A percentile compares a stretch with the other conserved stretches of the same genome.
phyloP scores from a whole-genome alignment of 2,888 invertebrate species.

The Alviniconcha strummeri region DNA sequence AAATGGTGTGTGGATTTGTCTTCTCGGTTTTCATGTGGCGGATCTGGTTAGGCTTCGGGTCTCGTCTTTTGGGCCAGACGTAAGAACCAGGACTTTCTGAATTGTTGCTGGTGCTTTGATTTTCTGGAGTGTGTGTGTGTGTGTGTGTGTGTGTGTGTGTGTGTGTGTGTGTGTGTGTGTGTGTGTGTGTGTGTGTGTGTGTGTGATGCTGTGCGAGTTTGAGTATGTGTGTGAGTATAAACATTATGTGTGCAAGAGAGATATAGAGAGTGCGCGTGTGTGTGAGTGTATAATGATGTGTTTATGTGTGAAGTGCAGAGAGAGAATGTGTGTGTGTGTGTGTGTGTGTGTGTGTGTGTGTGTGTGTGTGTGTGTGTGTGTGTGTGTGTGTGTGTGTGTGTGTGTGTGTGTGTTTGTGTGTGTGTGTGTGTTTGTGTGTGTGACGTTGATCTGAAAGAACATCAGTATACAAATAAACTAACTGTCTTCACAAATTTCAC shows the following conservation, averaged over 20 bases:
- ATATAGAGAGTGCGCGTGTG: not conserved
- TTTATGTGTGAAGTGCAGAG: too few relatives aligned
- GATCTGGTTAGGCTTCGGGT: not conserved
- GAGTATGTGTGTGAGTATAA: not conserved
- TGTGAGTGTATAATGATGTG: not conserved
- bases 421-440: not conserved
- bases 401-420: not conserved
- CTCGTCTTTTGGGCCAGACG: not conserved
- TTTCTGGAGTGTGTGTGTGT: not conserved
- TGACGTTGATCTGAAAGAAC: too few relatives aligned
- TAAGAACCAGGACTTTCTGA: not conserved
- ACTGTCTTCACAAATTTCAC: too few relatives aligned
- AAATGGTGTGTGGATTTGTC: not conserved
- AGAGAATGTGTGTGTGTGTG: not conserved
- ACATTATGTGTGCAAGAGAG: too few relatives aligned
- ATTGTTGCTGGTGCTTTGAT: not conserved
- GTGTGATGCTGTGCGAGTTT: conserved; percentile 4
- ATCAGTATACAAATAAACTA: too few relatives aligned
- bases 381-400: not conserved
- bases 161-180: conserved; percentile 1
- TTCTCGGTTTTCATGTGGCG: not conserved
- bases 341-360: conserved; percentile 10
- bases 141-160: conserved; percentile 9
- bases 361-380: not conserved
- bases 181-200: conserved; percentile 5